These are phyloP conservation scores for Himalopsyche japonica DNA, from an alignment of 2,888 invertebrate genomes.

Conservation along the genomic window DNA sequence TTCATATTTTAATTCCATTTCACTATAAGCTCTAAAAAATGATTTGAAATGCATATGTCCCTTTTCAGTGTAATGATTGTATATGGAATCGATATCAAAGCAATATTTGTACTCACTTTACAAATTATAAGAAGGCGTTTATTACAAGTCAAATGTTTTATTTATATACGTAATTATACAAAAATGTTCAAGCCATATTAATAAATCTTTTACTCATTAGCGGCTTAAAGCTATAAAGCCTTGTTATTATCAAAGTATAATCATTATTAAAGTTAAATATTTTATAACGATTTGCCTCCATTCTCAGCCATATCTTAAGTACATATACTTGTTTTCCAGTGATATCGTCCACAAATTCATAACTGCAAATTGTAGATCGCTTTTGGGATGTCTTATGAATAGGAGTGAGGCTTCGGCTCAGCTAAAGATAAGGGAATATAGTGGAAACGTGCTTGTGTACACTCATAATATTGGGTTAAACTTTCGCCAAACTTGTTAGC, in stretches of 20 bases:
- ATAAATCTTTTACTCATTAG: too few relatives aligned
- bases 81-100: too few relatives aligned
- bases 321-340: not conserved
- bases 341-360: not conserved
- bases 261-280: not conserved
- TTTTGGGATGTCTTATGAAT: not conserved
- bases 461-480: not conserved
- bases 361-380: slow-evolving; percentile 21
- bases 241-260: not conserved
- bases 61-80: too few relatives aligned
- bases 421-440: slow-evolving; percentile 10
- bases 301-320: not conserved
- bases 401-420: not conserved
- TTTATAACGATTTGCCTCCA: not conserved
- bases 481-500: not conserved
- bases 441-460: slow-evolving; percentile 1
- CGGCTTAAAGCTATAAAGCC: not conserved
- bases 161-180: too few relatives aligned
- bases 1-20: too few relatives aligned
- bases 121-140: too few relatives aligned
- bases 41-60: too few relatives aligned
- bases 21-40: too few relatives aligned
- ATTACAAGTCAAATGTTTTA: too few relatives aligned
- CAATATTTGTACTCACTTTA: too few relatives aligned
- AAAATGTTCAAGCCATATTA: too few relatives aligned